Conservation (phyloP, 2,113 vertebrate species). For the Falcunculus frontatus region DNA sequence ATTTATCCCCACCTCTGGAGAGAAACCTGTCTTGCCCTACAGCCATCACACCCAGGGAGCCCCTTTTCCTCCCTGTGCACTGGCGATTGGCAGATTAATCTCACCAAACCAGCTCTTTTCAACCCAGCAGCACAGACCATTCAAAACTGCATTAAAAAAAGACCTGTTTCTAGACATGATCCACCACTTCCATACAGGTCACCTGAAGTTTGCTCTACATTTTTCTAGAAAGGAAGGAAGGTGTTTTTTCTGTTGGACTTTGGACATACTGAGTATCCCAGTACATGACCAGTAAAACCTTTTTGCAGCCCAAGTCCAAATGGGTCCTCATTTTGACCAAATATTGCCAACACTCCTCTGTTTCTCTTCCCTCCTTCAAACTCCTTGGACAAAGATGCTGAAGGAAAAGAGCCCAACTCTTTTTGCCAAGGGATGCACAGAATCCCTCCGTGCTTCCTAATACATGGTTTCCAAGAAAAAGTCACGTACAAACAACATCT, state of each 20-base stretch:
- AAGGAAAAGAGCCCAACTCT: background rate
- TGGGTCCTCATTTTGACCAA: background rate
- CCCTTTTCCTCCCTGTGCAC: background rate
- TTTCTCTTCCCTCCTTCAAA: background rate
- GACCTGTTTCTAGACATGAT: background rate
- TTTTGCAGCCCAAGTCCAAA: background rate
- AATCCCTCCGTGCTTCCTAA: background rate
- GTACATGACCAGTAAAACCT: background rate
- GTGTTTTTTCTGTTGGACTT: background rate
- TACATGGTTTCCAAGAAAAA: background rate
- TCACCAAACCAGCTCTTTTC: background rate
- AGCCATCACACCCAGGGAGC: background rate
- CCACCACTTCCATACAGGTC: background rate
- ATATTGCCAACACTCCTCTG: background rate
- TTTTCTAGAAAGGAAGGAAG: background rate
- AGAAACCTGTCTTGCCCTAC: background rate
- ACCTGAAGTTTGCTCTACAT: rapidly evolving
- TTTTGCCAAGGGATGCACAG: background rate
- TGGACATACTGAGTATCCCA: background rate
- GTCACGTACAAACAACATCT: background rate
- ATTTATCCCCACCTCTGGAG: background rate
- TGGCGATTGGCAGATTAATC: background rate
- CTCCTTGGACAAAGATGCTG: background rate
- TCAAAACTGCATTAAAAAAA: background rate
- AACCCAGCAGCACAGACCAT: background rate